A percentile compares a stretch with the other conserved stretches of the same genome.
These are phyloP conservation scores for Theristicus caerulescens DNA, from an alignment of 2,113 vertebrate species.

Conservation along the genomic window DNA sequence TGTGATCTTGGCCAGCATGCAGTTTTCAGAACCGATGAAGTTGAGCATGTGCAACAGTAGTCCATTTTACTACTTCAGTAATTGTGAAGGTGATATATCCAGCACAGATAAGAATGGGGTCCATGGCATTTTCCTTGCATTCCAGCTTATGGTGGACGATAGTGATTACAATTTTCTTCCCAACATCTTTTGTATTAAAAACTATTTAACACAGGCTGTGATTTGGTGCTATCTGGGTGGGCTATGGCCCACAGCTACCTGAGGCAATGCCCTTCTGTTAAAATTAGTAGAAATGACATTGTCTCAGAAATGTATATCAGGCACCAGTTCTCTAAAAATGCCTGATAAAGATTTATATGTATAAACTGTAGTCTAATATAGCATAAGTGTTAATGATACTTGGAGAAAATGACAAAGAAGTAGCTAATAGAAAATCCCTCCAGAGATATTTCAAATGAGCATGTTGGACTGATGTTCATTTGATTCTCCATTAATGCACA, in stretches of 20 bases:
- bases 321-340: background rate
- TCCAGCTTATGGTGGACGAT: background rate
- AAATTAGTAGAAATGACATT: background rate
- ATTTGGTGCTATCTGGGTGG: background rate
- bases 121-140: background rate
- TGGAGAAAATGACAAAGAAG: background rate
- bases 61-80: background rate
- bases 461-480: background rate
- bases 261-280: background rate
- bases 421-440: background rate
- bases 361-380: background rate
- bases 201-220: background rate
- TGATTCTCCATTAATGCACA: background rate
- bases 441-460: background rate
- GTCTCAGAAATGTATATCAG: background rate
- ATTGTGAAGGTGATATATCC: background rate
- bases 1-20: background rate
- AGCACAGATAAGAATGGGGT: background rate
- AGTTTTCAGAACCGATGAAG: fast-evolving
- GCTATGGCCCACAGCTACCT: background rate
- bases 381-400: background rate
- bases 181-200: background rate
- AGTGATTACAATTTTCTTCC: background rate
- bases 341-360: background rate
- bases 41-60: background rate